phyloP scores from a whole-genome alignment of 2,797 vertebrate species.

The Melanotaenia boesemani region DNA sequence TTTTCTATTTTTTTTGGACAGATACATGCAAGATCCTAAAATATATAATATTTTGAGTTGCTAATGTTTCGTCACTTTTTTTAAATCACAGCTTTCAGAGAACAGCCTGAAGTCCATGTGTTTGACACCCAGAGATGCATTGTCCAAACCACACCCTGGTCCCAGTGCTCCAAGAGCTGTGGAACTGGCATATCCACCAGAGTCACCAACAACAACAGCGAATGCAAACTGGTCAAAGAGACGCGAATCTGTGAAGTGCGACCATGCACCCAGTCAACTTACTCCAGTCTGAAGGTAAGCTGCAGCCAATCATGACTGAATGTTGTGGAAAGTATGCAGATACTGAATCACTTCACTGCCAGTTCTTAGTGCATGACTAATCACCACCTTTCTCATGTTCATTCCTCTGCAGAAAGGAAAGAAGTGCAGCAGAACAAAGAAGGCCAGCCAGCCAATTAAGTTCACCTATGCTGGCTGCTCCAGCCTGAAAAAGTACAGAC shows the following conservation, averaged over 20 bases:
- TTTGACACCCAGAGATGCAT: constrained; percentile 94
- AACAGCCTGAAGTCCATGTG: constrained; percentile 86
- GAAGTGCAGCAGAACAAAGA: constrained; percentile 96
- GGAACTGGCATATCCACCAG: constrained; percentile 96
- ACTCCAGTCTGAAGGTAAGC: constrained; percentile 93
- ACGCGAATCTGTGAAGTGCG: constrained; percentile 96
- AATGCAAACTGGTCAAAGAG: constrained; percentile 96
- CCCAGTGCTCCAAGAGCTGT: constrained; percentile 96
- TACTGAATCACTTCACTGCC: background rate
- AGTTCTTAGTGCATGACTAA: constrained; percentile 36
- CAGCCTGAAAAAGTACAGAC: constrained; percentile 94
- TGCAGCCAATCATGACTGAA: constrained; percentile 1
- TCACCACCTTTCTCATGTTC: constrained; percentile 2
- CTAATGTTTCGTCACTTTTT: constrained; percentile 48
- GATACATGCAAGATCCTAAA: background rate
- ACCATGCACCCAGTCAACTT: constrained; percentile 90
- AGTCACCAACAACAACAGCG: constrained; percentile 94
- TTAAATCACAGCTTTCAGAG: constrained; percentile 86
- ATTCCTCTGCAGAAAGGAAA: constrained; percentile 91
- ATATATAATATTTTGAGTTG: constrained; percentile 1
- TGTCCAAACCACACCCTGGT: constrained; percentile 97
- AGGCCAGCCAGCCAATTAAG: constrained; percentile 88
- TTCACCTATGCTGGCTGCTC: constrained; percentile 94
- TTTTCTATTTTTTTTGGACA: constrained; percentile 7
- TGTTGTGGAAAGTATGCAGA: constrained; percentile 5